A percentile compares a stretch with the other conserved stretches of the same genome.
Evolutionary conservation across 2,888 invertebrate genomes (phyloP).

Genomic region (Cataglyphis livida): DNA sequence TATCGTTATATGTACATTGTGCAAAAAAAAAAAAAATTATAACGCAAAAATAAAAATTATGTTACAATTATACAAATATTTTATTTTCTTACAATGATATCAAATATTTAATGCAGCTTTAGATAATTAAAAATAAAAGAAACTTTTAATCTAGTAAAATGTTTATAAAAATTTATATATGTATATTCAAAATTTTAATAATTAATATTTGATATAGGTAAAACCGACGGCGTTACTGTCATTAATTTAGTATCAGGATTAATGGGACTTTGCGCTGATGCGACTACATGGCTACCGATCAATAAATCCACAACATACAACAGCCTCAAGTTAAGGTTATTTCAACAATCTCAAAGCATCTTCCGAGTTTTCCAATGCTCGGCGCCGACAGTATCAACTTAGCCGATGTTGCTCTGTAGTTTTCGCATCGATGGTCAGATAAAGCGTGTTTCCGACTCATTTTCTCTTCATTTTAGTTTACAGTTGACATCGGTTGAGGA

Average conservation of each 20-base stretch:
- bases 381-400: slow-evolving; percentile 99
- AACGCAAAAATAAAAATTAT: not conserved
- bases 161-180: not conserved
- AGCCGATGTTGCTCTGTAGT: slow-evolving; percentile 98
- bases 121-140: not conserved
- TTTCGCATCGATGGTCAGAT: slow-evolving; percentile 97
- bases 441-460: not conserved
- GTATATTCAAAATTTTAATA: not conserved
- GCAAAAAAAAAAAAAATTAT: not conserved
- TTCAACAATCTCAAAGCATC: slow-evolving; percentile 92
- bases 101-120: not conserved
- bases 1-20: not conserved
- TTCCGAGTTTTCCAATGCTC: slow-evolving; percentile 96
- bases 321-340: slow-evolving; percentile 98
- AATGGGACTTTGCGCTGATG: slow-evolving; percentile 94
- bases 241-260: slow-evolving; percentile 99
- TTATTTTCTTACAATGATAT: not conserved
- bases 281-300: slow-evolving; percentile 96
- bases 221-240: slow-evolving; percentile 97
- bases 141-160: not conserved
- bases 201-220: slow-evolving; percentile 87
- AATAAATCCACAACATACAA: slow-evolving; percentile 96
- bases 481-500: too few species aligned
- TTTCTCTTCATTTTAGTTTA: not conserved
- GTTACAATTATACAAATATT: slow-evolving; percentile 3